Conservation (phyloP, 2,797 vertebrate genomes). For the Gobio occitaniae region DNA sequence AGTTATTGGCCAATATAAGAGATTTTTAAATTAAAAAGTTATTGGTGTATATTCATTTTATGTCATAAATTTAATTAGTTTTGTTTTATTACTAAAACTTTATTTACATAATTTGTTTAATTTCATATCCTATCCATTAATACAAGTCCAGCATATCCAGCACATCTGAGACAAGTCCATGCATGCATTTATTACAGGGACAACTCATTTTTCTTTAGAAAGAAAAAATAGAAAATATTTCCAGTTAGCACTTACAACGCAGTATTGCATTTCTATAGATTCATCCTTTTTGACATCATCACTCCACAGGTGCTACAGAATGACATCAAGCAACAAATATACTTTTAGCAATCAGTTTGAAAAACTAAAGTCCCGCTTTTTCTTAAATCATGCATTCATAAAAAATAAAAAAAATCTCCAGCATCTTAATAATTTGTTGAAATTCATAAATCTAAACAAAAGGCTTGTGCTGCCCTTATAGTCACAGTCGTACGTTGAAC, state of each 20-base stretch:
- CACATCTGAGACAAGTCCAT: not conserved
- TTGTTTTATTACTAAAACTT: not conserved
- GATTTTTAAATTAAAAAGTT: not conserved
- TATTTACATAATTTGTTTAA: not conserved
- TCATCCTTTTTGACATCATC: constrained; percentile 6
- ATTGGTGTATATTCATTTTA: not conserved
- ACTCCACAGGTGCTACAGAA: constrained; percentile 13
- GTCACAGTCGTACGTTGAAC: not conserved
- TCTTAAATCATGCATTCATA: constrained; percentile 16
- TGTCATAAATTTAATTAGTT: not conserved
- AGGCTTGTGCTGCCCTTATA: not conserved
- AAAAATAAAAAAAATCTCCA: not conserved
- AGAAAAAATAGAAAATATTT: constrained; percentile 11
- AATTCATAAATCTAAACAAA: not conserved
- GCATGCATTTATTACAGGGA: constrained; percentile 38
- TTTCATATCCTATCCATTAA: not conserved
- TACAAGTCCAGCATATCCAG: not conserved
- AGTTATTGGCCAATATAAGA: not conserved
- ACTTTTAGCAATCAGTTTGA: not conserved
- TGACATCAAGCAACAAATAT: constrained; percentile 11
- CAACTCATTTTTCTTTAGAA: constrained; percentile 1
- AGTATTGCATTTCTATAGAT: constrained; percentile 2
- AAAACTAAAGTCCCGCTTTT: not conserved
- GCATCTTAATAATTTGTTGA: not conserved
- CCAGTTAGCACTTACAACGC: constrained; percentile 13